Evolutionary conservation across 2,797 vertebrate species (phyloP).

Genomic region (Ispidina lecontei): DNA sequence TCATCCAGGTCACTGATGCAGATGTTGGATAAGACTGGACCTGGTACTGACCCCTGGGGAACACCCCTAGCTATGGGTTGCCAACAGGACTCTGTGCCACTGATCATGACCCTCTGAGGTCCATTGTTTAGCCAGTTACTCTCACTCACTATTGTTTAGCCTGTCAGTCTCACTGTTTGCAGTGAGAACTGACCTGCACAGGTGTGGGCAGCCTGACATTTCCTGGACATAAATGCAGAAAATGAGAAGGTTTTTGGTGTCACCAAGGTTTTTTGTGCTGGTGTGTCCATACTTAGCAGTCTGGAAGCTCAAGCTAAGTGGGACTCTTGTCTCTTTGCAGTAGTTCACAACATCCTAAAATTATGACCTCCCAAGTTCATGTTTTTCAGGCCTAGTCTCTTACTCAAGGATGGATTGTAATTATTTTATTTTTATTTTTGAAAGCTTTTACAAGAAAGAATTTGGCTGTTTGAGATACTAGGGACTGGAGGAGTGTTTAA

Average conservation of each 20-base stretch:
- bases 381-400: background rate
- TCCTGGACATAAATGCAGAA: background rate
- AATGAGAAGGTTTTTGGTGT: background rate
- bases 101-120: no score
- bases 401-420: background rate
- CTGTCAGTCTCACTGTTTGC: background rate
- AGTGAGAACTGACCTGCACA: background rate
- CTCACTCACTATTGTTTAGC: no score
- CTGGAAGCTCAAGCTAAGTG: background rate
- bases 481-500: background rate
- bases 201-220: background rate
- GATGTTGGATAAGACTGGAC: no score
- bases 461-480: slow-evolving; percentile 23
- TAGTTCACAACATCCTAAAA: slow-evolving; percentile 8
- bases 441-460: slow-evolving; percentile 14
- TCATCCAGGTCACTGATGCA: no score
- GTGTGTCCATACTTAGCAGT: background rate
- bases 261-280: background rate
- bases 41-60: no score
- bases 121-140: no score
- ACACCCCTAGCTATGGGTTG: no score
- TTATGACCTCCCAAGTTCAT: background rate
- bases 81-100: no score
- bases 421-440: slow-evolving; percentile 40
- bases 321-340: background rate